phyloP scores from a whole-genome alignment of 1,140 invertebrate genomes.

The Diprion similis region DNA sequence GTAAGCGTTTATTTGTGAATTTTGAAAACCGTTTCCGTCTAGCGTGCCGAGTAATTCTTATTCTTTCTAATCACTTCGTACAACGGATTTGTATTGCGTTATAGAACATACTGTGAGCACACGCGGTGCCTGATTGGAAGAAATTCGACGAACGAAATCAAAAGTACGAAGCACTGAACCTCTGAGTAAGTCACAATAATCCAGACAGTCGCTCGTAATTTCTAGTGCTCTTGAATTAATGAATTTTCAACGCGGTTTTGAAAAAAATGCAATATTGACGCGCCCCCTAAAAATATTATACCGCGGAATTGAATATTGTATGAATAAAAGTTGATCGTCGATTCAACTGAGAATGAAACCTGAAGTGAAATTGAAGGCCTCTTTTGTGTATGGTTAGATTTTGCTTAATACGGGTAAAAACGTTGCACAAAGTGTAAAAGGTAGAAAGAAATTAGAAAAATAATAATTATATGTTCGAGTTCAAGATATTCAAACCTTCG shows the following conservation, averaged over 20 bases:
- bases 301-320: too few species aligned
- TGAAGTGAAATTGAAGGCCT: constrained; percentile 1
- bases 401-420: background rate
- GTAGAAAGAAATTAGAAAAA: too few species aligned
- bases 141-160: too few species aligned
- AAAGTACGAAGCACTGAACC: background rate
- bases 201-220: too few species aligned
- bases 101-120: too few species aligned
- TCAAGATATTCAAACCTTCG: too few species aligned
- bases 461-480: too few species aligned
- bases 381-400: background rate
- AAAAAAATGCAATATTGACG: too few species aligned
- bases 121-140: background rate
- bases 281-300: too few species aligned
- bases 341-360: background rate
- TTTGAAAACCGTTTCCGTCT: background rate
- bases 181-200: too few species aligned
- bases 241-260: too few species aligned
- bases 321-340: background rate
- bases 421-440: background rate
- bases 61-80: background rate
- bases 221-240: too few species aligned
- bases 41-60: background rate
- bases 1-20: background rate
- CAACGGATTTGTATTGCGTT: background rate